phyloP scores from a whole-genome alignment of 1,140 invertebrate species.

The Drosophila nigromelanica region DNA sequence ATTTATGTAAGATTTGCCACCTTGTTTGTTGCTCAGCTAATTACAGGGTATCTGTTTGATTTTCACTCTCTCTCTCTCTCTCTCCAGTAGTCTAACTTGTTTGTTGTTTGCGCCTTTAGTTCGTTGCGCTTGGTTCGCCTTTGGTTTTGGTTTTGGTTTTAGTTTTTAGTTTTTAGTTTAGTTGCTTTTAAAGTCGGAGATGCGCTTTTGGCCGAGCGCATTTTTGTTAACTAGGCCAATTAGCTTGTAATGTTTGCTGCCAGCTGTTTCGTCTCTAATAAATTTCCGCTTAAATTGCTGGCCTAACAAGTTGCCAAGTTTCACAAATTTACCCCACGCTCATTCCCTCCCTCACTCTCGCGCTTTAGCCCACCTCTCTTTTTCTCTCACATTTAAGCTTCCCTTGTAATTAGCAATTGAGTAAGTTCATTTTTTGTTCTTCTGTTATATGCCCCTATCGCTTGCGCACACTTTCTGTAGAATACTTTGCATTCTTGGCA shows the following conservation, averaged over 20 bases:
- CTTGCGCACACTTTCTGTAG: constrained; percentile 26
- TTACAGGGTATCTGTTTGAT: no score
- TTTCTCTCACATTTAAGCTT: constrained; percentile 7
- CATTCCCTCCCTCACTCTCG: no score
- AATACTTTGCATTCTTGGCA: constrained; percentile 63
- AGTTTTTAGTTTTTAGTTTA: constrained; percentile 35
- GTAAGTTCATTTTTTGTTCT: constrained; percentile 44
- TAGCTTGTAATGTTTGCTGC: constrained; percentile 60
- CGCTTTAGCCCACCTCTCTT: neutral
- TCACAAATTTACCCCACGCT: neutral
- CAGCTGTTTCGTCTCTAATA: constrained; percentile 75
- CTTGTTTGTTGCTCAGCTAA: no score
- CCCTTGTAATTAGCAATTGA: constrained; percentile 74
- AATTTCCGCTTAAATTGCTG: constrained; percentile 80
- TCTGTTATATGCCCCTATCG: constrained; percentile 25
- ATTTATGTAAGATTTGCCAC: no score
- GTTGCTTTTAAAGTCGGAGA: constrained; percentile 69
- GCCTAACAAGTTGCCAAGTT: constrained; percentile 57
- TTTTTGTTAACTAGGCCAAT: constrained; percentile 77
- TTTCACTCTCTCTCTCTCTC: constrained; percentile 22
- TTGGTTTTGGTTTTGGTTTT: constrained; percentile 19
- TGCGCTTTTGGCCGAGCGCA: constrained; percentile 32
- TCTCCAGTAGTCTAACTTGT: neutral
- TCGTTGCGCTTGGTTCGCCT: constrained; percentile 49
- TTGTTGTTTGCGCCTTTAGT: constrained; percentile 21